These are phyloP conservation scores for Manis crassicaudata DNA, from an alignment of 2,797 vertebrate genomes.

Conservation along the genomic window DNA sequence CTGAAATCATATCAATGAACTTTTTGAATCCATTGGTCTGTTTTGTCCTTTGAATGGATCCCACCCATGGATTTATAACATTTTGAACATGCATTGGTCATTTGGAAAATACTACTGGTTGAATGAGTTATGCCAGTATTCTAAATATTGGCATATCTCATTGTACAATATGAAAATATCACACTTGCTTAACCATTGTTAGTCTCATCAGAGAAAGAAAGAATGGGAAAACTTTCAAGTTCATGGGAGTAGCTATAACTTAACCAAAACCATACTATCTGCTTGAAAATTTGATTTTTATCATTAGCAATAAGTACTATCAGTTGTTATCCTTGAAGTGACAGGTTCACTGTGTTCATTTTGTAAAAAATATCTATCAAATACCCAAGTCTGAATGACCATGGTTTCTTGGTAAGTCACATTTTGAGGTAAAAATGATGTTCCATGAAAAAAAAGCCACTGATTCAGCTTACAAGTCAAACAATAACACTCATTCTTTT, in stretches of 20 bases:
- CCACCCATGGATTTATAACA: not conserved
- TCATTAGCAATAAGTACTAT: not conserved
- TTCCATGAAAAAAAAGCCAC: not conserved
- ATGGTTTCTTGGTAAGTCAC: not conserved
- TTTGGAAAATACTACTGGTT: constrained; percentile 9
- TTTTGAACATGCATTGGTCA: not conserved
- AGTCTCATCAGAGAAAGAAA: not conserved
- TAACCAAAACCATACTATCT: not conserved
- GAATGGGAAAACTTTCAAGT: not conserved
- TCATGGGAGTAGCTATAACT: not conserved
- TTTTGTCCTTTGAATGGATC: not conserved
- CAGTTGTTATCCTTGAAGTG: not conserved
- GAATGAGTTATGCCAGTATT: not conserved
- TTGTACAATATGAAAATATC: not conserved
- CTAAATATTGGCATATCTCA: not conserved
- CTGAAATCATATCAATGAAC: not conserved
- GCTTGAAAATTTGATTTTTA: constrained; percentile 1
- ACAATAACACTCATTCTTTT: not conserved
- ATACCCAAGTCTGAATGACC: not conserved
- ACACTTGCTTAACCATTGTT: not conserved
- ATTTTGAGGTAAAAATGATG: not conserved
- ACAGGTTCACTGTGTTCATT: not conserved
- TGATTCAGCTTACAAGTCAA: not conserved
- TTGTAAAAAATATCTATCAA: not conserved
- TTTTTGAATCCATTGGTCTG: not conserved